Percentiles rank a stretch among this genome's conserved stretches.
Evolutionary conservation across 2,888 invertebrate species (phyloP).

Genomic region (Amphipoea lucens): DNA sequence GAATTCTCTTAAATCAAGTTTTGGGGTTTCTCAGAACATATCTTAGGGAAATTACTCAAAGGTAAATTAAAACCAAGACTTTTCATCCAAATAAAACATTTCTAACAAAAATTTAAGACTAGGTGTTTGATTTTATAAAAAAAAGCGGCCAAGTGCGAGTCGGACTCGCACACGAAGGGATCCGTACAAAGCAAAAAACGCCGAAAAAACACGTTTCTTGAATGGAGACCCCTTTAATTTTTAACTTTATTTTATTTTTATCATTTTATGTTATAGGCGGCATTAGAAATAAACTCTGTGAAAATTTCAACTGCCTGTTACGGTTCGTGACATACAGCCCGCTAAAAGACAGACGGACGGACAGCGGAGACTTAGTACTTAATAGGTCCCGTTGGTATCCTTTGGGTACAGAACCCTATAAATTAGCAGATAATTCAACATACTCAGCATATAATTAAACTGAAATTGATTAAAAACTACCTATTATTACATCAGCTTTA

Average conservation of each 20-base stretch:
- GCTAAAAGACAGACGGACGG: too few species aligned
- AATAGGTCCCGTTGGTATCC: too few species aligned
- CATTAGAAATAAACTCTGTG: not conserved
- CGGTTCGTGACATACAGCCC: not conserved
- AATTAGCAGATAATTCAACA: not conserved
- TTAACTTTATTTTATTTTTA: not conserved
- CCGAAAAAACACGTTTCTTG: not conserved
- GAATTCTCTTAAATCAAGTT: conserved; percentile 1
- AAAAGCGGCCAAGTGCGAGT: not conserved
- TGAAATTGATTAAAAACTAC: not conserved
- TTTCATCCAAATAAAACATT: not conserved
- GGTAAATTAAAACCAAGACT: not conserved
- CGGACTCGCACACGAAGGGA: not conserved
- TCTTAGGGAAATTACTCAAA: not conserved
- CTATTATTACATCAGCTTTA: not conserved
- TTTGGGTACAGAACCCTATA: too few species aligned
- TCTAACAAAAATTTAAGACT: not conserved
- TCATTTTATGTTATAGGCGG: not conserved
- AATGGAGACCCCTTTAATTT: not conserved
- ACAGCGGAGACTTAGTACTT: too few species aligned
- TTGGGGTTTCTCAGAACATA: not conserved
- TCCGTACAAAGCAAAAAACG: not conserved
- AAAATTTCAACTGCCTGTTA: not conserved
- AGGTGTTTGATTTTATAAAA: not conserved
- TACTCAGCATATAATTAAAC: not conserved